A percentile compares a stretch with the other conserved stretches of the same genome.
Conservation (phyloP, 2,113 vertebrate genomes). For the Melospiza melodia region DNA sequence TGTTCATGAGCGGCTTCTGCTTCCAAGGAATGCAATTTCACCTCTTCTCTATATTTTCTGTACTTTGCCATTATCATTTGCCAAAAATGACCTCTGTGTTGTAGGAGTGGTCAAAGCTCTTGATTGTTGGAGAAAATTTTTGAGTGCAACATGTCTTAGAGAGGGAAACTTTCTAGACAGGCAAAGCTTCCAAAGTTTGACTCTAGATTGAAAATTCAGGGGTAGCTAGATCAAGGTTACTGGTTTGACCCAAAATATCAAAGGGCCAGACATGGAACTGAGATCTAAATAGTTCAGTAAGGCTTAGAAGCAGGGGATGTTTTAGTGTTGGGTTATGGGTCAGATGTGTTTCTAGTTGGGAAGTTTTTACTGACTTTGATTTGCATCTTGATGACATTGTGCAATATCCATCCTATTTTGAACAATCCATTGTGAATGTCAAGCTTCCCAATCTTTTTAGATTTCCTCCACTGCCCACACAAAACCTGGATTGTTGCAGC, state of each 20-base stretch:
- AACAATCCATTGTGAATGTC: not conserved
- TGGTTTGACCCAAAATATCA: not conserved
- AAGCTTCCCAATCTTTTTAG: not conserved
- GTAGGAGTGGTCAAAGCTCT: conserved; percentile 24
- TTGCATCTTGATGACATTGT: not conserved
- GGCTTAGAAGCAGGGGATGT: not conserved
- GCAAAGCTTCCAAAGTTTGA: not conserved
- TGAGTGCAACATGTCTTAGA: not conserved
- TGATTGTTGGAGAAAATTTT: not conserved
- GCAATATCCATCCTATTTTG: not conserved
- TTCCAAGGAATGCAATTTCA: not conserved
- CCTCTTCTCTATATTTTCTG: not conserved
- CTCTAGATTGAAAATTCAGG: not conserved
- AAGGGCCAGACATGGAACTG: not conserved
- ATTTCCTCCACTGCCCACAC: not conserved
- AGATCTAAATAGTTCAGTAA: not conserved
- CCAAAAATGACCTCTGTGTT: conserved; percentile 53
- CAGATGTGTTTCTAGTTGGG: not conserved
- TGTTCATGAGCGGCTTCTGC: not conserved
- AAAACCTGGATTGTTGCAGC: not conserved
- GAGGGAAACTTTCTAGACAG: not conserved
- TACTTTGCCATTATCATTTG: not conserved
- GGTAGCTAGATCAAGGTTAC: not conserved
- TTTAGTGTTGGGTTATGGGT: not conserved
- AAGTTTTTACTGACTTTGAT: not conserved